Base-by-base conservation (phyloP, 2,113 vertebrate species). In the Zapornia atra region DNA sequence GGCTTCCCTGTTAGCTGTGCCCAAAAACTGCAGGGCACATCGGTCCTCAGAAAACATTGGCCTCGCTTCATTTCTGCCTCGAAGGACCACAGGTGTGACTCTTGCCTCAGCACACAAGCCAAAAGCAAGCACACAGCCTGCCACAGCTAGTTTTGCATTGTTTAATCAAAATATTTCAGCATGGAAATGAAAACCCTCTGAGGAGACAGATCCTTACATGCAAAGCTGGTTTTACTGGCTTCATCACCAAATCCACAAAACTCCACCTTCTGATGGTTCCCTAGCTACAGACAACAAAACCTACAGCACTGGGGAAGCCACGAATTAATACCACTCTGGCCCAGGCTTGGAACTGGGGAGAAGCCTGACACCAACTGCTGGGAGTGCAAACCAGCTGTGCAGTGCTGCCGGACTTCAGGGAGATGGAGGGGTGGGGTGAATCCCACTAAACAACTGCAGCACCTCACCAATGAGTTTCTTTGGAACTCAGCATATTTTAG, bases 211-310 rank as follows among this genome's bases (percentile, higher is more conserved):
- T 56, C 90, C 54, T 59, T 59, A 63, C 38, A 15, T 1, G n/a
- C 65, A 68, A 71, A 95, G 92, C 95, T 95, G 79, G 87, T 94
- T 96, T 92, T 68, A 95, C 90, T 83, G 84, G 85, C 81, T 94
- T 86, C 6, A 1, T 57, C 68, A 59, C 5, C 6, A 8, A 92
- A 77, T 51, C 51, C 53, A 54, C 36, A 54, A 16, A 68, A 59
- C 71, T 86, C 54, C 63, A 73, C 78, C 82, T 93, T 82, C 36
- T 29, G 76, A 24, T 61, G 36, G 66, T 63, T 70, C 66, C 42
- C 15, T 57, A 63, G 29, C 40, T 87, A 46, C n/a, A 6, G 12
- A 13, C 9, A 65, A 57, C 15, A 54, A 88, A 80, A 86, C 21
- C 6, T 2, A 73, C 1, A 3, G 5, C 7, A 12, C 33, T 28